phyloP scores from a whole-genome alignment of 2,113 vertebrate genomes.

The Solenodon paradoxus region DNA sequence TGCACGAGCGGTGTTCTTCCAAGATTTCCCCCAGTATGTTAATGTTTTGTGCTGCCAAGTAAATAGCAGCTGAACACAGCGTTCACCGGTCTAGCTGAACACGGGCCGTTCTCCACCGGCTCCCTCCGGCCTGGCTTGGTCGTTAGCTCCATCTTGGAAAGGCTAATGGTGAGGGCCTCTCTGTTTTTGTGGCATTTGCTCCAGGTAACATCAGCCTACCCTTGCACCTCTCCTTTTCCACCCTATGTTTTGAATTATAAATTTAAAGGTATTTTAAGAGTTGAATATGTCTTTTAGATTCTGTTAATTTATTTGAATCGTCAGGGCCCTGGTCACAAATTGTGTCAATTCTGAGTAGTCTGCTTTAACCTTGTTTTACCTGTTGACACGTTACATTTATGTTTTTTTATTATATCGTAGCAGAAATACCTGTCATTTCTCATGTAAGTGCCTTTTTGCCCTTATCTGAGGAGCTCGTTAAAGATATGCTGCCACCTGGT shows the following conservation, averaged over 20 bases:
- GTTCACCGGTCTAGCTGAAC: not conserved
- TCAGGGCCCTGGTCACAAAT: not conserved
- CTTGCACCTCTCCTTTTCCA: not conserved
- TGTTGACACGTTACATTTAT: not conserved
- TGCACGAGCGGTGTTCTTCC: rapidly evolving
- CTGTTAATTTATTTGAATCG: not conserved
- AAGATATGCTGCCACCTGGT: conserved; percentile 63
- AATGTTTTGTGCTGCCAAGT: not conserved
- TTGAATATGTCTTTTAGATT: not conserved
- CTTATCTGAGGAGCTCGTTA: not conserved
- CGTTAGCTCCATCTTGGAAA: not conserved
- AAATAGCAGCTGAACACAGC: rapidly evolving
- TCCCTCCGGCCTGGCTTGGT: rapidly evolving
- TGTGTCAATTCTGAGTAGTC: not conserved
- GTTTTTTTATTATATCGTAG: rapidly evolving
- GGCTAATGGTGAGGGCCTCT: not conserved
- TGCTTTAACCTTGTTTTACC: not conserved
- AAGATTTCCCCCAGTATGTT: too few species aligned
- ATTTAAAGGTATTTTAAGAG: not conserved
- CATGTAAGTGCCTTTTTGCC: rapidly evolving
- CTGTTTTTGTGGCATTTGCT: not conserved
- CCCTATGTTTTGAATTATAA: not conserved
- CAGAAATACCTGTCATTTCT: not conserved
- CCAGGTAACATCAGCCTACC: not conserved
- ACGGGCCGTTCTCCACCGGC: rapidly evolving